Evolutionary conservation across 2,797 vertebrate genomes (phyloP), one percentile per base, ranked within the genome.

Genomic region (Gambusia yucatana): DNA sequence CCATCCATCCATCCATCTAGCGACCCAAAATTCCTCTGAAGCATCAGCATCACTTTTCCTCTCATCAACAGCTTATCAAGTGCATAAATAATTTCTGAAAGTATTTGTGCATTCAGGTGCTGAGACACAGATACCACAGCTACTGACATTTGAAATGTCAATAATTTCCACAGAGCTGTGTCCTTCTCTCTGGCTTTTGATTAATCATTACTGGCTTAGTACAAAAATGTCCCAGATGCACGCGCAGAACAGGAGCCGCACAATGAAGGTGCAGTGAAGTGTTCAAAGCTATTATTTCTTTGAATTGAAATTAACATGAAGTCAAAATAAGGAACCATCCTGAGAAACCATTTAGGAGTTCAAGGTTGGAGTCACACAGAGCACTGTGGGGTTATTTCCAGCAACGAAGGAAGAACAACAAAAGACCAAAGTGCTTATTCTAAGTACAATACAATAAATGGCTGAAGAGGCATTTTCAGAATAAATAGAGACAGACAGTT

Each of bases 261-360:
- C 92, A 93, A 91, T 86, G 82, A 82, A 88, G 77, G 86, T 69
- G 88, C 91, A 93, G 76, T 82, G 84, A 90, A 92, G 89, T 88
- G 83, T 89, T 88, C 84, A 87, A 93, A 88, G 86, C 90, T 88
- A 87, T 95, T 91, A 91, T 92, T 87, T 90, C 84, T 92, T 86
- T 82, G 87, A 87, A 93, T 91, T 84, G 82, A 91, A 91, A 79
- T 89, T 82, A 91, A 82, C 82, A 88, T 50, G 10, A 57, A 89
- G 87, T 73, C 73, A 76, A 87, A 83, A 82, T 87, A 77, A 77
- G 52, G 74, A 48, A 67, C 36, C 77, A 36, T 77, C 74, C 70
- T 50, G 67, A 80, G 78, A 81, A 88, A 88, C 76, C 78, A 79
- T 84, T 78, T 7, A 44, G 69, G 79, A 78, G 84, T 75, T 86